These are phyloP conservation scores for Caradrina kadenii DNA, from an alignment of 2,888 invertebrate genomes.

Conservation along the genomic window DNA sequence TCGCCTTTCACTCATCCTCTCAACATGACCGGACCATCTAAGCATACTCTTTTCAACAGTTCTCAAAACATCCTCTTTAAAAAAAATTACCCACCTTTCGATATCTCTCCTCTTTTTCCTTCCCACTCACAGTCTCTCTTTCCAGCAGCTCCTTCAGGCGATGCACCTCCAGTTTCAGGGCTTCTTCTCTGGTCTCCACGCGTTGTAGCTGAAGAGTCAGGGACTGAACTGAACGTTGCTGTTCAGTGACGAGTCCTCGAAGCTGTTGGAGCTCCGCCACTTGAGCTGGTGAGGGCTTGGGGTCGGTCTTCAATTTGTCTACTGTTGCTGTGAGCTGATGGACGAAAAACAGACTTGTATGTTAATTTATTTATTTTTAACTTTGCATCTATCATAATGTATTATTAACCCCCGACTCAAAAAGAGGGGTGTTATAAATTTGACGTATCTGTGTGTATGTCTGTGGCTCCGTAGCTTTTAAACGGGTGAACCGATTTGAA, in stretches of 20 bases:
- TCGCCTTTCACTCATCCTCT: too few relatives aligned
- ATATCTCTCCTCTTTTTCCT: slow-evolving; percentile 81
- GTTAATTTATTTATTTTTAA: too few relatives aligned
- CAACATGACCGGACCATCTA: too few relatives aligned
- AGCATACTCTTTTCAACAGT: too few relatives aligned
- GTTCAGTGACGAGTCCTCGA: slow-evolving; percentile 89
- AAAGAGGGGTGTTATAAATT: too few relatives aligned
- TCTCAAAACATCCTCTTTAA: too few relatives aligned
- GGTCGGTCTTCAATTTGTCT: slow-evolving; percentile 73
- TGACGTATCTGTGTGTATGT: too few relatives aligned
- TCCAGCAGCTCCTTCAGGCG: slow-evolving; percentile 86
- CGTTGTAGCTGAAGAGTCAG: slow-evolving; percentile 89
- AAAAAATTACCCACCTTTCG: slow-evolving; percentile 69
- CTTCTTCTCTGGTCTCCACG: slow-evolving; percentile 88
- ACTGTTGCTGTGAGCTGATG: slow-evolving; percentile 77
- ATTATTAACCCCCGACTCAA: too few relatives aligned
- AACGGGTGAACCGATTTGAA: too few relatives aligned
- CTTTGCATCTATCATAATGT: too few relatives aligned
- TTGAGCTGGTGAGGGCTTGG: slow-evolving; percentile 76
- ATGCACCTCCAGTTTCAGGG: slow-evolving; percentile 83
- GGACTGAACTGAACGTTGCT: slow-evolving; percentile 90
- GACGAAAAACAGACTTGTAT: not conserved
- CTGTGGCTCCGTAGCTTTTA: too few relatives aligned
- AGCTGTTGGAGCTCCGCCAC: slow-evolving; percentile 83
- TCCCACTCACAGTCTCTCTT: slow-evolving; percentile 82